Percentiles rank a stretch among this genome's conserved stretches.
Evolutionary conservation across 2,888 invertebrate species (phyloP).

Genomic region (Tetheella fluctuosa): DNA sequence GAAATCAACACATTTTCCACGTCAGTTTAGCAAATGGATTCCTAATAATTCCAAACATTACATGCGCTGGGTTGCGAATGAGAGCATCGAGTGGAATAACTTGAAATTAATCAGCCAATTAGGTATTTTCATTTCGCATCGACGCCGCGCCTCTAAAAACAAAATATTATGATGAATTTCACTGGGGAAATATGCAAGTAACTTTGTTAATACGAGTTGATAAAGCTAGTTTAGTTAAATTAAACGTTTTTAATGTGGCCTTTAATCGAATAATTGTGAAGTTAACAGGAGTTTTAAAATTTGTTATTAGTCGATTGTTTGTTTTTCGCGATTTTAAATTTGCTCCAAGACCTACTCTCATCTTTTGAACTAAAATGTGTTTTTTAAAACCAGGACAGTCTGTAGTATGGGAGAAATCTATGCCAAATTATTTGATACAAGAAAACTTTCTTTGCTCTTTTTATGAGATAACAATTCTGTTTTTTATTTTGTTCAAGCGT

Average conservation of each 20-base stretch:
- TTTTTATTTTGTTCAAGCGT: no score
- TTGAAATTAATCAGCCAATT: constrained; percentile 7
- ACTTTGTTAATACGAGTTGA: neutral
- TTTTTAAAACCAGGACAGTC: no score
- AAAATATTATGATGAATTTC: neutral
- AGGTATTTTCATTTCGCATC: constrained; percentile 1
- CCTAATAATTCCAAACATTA: constrained; percentile 7
- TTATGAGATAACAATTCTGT: no score
- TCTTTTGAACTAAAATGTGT: no score
- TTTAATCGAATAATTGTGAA: no score
- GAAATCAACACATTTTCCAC: neutral
- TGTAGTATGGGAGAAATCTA: no score
- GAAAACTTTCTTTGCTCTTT: no score
- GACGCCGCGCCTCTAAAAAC: neutral
- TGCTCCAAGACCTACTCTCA: no score
- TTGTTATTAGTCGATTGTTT: no score
- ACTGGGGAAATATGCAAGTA: neutral
- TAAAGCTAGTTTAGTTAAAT: constrained; percentile 1
- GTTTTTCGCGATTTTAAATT: no score
- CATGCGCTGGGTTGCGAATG: neutral
- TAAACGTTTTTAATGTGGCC: neutral
- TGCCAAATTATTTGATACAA: no score
- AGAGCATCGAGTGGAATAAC: constrained; percentile 6
- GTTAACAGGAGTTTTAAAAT: no score
- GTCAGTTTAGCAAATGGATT: constrained; percentile 9